Conservation (phyloP, 2,888 invertebrate species). For the Willowsia nigromaculata region DNA sequence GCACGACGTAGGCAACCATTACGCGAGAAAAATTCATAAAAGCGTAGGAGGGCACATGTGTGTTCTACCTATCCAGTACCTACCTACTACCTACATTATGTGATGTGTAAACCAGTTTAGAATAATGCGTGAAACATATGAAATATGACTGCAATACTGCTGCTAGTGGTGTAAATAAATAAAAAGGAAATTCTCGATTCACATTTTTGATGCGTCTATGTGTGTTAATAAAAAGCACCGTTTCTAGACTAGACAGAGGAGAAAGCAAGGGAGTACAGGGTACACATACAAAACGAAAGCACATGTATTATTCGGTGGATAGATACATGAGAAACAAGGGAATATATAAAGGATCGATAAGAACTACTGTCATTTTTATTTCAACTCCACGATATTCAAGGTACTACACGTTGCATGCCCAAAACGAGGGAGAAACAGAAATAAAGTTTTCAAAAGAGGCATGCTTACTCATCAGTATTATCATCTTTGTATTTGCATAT, state of each 20-base stretch:
- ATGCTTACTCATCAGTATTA: not conserved
- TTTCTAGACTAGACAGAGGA: not conserved
- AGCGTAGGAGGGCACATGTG: not conserved
- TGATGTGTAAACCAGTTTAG: too few relatives aligned
- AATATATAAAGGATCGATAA: not conserved
- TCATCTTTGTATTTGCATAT: not conserved
- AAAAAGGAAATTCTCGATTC: not conserved
- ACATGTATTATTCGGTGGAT: not conserved
- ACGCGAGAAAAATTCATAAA: not conserved
- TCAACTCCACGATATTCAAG: too few relatives aligned
- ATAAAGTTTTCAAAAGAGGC: too few relatives aligned
- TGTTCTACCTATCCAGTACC: too few relatives aligned
- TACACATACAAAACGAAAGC: not conserved
- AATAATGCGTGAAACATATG: not conserved
- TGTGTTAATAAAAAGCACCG: not conserved
- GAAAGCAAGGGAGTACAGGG: too few relatives aligned
- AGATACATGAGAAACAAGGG: not conserved
- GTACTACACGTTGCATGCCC: too few relatives aligned
- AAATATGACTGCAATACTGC: too few relatives aligned
- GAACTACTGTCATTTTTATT: not conserved
- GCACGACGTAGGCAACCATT: not conserved
- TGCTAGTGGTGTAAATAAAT: not conserved
- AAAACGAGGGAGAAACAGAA: too few relatives aligned
- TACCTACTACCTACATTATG: too few relatives aligned
- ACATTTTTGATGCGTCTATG: not conserved